Conservation (phyloP, 2,797 vertebrate genomes). For the Denticeps clupeoides region DNA sequence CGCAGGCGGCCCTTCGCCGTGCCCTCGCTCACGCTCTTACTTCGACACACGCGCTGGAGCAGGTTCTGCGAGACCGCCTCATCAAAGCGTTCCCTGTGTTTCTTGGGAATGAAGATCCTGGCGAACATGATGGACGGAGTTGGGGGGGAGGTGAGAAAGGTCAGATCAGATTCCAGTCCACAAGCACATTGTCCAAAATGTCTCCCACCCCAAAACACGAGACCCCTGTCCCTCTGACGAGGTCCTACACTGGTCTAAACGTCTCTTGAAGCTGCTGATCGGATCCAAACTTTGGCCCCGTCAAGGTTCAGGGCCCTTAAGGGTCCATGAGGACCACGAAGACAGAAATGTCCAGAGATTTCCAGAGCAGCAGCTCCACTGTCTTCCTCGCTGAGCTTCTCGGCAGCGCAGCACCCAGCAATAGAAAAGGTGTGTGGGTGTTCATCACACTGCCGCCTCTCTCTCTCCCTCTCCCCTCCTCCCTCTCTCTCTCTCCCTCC, state of each 20-base stretch:
- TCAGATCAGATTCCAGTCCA: no score
- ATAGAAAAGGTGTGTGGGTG: slow-evolving; percentile 61
- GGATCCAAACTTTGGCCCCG: no score
- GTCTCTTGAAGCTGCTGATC: slow-evolving; percentile 3
- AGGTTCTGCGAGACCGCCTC: slow-evolving; percentile 90
- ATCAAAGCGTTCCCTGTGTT: slow-evolving; percentile 91
- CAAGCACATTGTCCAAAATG: no score
- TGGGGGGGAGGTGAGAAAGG: slow-evolving; percentile 10
- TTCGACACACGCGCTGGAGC: slow-evolving; percentile 83
- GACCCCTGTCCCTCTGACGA: no score
- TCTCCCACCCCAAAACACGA: no score
- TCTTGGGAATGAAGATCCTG: slow-evolving; percentile 98
- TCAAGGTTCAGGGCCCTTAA: no score
- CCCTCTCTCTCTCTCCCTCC: slow-evolving; percentile 13
- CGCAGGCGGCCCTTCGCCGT: slow-evolving; percentile 70
- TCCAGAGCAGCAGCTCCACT: slow-evolving; percentile 19
- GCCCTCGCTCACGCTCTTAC: slow-evolving; percentile 67
- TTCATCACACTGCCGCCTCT: slow-evolving; percentile 40
- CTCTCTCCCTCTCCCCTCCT: slow-evolving; percentile 26
- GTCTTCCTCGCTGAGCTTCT: slow-evolving; percentile 31
- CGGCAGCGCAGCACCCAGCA: slow-evolving; percentile 46
- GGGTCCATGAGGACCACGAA: no score
- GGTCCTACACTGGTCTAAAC: no score
- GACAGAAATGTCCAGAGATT: no score
- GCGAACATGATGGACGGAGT: slow-evolving; percentile 37